A percentile compares a stretch with the other conserved stretches of the same genome.
These are phyloP conservation scores for Eupeodes latifasciatus DNA, from an alignment of 2,888 invertebrate genomes.

Conservation along the genomic window DNA sequence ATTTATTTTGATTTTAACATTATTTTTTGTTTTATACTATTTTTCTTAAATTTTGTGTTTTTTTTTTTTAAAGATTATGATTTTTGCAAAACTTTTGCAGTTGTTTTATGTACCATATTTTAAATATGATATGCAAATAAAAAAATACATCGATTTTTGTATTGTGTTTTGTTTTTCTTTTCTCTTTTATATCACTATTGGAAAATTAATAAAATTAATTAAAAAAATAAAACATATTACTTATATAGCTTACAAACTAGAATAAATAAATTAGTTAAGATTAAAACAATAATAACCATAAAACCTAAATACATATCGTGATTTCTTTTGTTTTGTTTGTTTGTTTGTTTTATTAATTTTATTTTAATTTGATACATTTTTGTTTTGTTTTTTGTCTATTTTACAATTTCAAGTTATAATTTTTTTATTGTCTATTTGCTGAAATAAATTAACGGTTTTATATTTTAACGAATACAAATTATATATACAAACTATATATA, in stretches of 20 bases:
- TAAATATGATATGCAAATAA: constrained; percentile 20
- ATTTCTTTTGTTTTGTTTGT: constrained; percentile 18
- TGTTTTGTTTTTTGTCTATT: constrained; percentile 25
- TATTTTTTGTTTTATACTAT: constrained; percentile 39
- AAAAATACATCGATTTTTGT: constrained; percentile 46
- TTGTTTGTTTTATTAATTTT: not conserved
- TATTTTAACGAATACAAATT: constrained; percentile 43
- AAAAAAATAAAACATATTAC: constrained; percentile 2
- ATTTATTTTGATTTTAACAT: constrained; percentile 50
- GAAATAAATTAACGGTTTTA: constrained; percentile 71
- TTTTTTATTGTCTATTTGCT: constrained; percentile 74
- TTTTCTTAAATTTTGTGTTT: constrained; percentile 7
- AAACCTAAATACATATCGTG: constrained; percentile 44
- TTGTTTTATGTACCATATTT: constrained; percentile 10
- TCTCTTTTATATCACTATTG: constrained; percentile 23
- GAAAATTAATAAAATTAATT: constrained; percentile 16
- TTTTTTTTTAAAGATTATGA: not conserved
- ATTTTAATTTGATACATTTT: constrained; percentile 23
- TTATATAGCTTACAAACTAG: constrained; percentile 56
- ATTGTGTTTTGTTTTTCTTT: constrained; percentile 25
- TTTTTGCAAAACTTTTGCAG: constrained; percentile 36
- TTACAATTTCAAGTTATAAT: constrained; percentile 60
- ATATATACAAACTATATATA: constrained; percentile 67
- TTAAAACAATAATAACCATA: constrained; percentile 33
- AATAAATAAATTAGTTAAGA: constrained; percentile 70